Base-by-base conservation (phyloP, 2,113 vertebrate genomes). In the Pelobates fuscus region DNA sequence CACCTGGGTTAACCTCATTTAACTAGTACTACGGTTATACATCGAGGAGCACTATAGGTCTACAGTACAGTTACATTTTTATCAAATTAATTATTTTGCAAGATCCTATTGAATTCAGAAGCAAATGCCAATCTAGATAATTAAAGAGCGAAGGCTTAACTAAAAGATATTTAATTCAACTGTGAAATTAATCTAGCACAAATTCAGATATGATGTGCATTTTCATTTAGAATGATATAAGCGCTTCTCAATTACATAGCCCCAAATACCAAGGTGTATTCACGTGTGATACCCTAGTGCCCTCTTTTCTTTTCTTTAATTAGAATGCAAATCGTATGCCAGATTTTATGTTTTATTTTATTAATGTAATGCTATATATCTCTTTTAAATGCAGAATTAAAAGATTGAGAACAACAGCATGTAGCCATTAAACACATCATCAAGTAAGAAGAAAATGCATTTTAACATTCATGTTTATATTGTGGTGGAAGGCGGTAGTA, bases 111-210 rank as follows among this genome's bases (percentile, higher is more conserved):
- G 52, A 55, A 17, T 49, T 17, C 17, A 21, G 21, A 55, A 55
- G 5, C 52, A 55, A 55, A 55, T 21, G 52, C 20, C 52, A 55
- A 20, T 55, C 52, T 17, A 21, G 18, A 23, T 55, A 23, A 55
- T 55, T 55, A 55, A 17, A 55, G 44, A 20, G 44, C 44, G 15
- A 18, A 49, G 17, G 12, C 44, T 18, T 49, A 18, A 49, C 52
- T 55, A 55, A 55, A 55, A 2, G n/a, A 55, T 55, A 23, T 23
- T 55, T 55, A 55, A 55, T 55, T 55, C 52, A 55, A 55, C 52
- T 55, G 52, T 55, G 52, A 55, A 55, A 55, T 55, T 20, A 55
- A 55, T 21, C 52, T 23, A 5, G 52, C 8, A 8, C 52, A 55
- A 55, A 55, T 55, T 12, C 12, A 49, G 44, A 49, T 55, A 21